Percentiles rank a stretch among this genome's conserved stretches.
Conservation (phyloP, 2,113 vertebrate species). For the Marcusenius ussheri region DNA sequence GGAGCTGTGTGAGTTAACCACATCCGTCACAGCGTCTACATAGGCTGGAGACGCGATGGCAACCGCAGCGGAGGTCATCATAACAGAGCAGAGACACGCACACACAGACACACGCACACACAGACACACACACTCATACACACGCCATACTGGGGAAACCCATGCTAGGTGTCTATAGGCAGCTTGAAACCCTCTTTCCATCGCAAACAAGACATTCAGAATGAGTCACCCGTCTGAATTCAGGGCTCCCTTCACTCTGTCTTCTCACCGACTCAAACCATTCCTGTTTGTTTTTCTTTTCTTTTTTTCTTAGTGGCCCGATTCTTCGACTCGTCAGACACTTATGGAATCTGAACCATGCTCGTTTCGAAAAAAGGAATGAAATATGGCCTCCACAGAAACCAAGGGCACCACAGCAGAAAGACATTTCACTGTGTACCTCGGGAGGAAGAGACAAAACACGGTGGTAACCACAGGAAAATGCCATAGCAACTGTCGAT, state of each 20-base stretch:
- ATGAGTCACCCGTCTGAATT: not conserved
- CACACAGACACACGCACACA: not conserved
- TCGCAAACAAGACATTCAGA: not conserved
- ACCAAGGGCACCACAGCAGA: not conserved
- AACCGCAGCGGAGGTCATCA: not conserved
- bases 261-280: not conserved
- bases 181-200: not conserved
- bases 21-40: not conserved
- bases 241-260: not conserved
- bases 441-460: not conserved
- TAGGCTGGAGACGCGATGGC: not conserved
- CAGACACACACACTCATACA: not conserved
- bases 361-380: not conserved
- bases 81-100: not conserved
- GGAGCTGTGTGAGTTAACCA: not conserved
- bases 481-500: slow-evolving; percentile 4
- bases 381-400: not conserved
- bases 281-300: not conserved
- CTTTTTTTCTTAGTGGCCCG: not conserved
- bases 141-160: not conserved
- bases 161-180: not conserved
- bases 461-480: not conserved
- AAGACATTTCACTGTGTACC: not conserved
- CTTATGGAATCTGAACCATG: not conserved
- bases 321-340: not conserved